phyloP scores from a whole-genome alignment of 2,797 vertebrate genomes.

The Paramormyrops hopkinsi region DNA sequence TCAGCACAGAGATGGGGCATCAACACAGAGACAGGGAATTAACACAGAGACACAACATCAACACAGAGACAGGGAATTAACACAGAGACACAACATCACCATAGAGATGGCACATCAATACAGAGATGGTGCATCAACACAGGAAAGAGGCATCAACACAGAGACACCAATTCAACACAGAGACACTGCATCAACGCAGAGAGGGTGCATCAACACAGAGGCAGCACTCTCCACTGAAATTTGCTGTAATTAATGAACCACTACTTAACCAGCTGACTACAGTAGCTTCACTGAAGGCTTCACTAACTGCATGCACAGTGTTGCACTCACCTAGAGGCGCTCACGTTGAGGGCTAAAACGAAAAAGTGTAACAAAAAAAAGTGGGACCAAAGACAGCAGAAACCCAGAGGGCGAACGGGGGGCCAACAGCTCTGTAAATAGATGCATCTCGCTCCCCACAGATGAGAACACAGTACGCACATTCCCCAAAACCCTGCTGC shows the following conservation, averaged over 20 bases:
- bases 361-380: background rate
- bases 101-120: background rate
- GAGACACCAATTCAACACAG: too few species aligned
- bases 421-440: background rate
- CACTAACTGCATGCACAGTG: background rate
- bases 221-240: background rate
- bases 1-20: background rate
- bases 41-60: background rate
- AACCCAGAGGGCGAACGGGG: background rate
- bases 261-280: background rate
- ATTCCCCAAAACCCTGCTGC: background rate
- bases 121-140: background rate
- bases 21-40: background rate
- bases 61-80: background rate
- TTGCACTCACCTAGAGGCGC: slow-evolving; percentile 2
- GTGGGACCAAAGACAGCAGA: background rate
- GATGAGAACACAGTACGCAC: background rate
- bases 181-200: too few species aligned
- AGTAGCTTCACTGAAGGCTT: background rate
- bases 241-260: background rate
- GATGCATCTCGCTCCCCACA: background rate
- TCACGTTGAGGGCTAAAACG: background rate
- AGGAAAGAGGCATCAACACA: background rate
- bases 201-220: background rate
- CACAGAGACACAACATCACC: background rate